A percentile compares a stretch with the other conserved stretches of the same genome.
These are phyloP conservation scores for Gymnarchus niloticus DNA, from an alignment of 2,113 vertebrate genomes.

Conservation along the genomic window DNA sequence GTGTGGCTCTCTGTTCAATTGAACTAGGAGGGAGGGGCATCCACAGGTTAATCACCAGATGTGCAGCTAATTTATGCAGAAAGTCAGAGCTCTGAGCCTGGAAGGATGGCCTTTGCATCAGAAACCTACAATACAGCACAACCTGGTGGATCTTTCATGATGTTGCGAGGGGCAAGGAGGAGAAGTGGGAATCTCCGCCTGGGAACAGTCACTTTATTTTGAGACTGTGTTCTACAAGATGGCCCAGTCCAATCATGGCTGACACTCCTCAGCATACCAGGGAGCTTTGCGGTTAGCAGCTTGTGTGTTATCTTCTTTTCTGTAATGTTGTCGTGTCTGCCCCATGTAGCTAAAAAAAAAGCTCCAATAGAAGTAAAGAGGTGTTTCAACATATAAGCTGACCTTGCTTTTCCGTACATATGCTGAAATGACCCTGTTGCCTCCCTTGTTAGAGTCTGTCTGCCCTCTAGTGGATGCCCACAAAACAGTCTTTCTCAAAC, in stretches of 20 bases:
- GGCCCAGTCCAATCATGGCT: too few species aligned
- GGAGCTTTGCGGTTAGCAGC: not conserved
- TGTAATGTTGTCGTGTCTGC: not conserved
- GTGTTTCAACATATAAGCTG: not conserved
- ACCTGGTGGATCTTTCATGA: too few species aligned
- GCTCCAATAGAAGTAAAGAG: not conserved
- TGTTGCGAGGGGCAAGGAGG: too few species aligned
- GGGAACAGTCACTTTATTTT: too few species aligned
- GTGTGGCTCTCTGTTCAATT: not conserved
- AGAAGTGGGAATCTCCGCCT: too few species aligned
- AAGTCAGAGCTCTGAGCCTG: not conserved
- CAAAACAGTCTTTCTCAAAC: too few species aligned
- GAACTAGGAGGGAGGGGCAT: too few species aligned
- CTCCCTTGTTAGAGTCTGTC: not conserved
- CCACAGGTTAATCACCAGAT: not conserved
- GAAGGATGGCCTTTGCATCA: not conserved
- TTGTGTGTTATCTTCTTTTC: not conserved
- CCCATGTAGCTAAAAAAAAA: not conserved
- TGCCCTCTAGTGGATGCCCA: too few species aligned
- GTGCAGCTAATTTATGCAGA: constrained; percentile 10
- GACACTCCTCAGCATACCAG: not conserved
- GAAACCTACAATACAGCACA: too few species aligned
- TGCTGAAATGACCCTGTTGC: not conserved
- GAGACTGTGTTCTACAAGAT: too few species aligned
- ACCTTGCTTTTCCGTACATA: not conserved